phyloP scores from a whole-genome alignment of 1,140 invertebrate species.

The Eupristina koningsbergeri region DNA sequence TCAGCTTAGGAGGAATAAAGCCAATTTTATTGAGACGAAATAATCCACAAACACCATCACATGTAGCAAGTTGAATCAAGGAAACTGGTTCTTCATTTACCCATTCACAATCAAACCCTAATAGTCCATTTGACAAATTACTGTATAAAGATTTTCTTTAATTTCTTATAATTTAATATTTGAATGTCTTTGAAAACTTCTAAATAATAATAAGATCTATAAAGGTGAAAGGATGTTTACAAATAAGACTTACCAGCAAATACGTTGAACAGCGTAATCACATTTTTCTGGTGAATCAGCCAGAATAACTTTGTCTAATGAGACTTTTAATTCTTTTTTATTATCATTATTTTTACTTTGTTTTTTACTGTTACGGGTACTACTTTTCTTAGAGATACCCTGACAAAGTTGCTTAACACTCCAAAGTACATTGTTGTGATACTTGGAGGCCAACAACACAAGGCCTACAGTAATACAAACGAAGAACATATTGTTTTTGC shows the following conservation, averaged over 20 bases:
- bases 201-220: background rate
- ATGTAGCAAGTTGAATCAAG: conserved; percentile 78
- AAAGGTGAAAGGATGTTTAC: conserved; percentile 45
- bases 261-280: conserved; percentile 68
- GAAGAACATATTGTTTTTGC: conserved; percentile 65
- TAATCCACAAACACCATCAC: conserved; percentile 77
- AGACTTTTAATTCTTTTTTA: conserved; percentile 56
- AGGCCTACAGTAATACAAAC: conserved; percentile 68
- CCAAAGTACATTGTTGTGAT: conserved; percentile 67
- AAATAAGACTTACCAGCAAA: conserved; percentile 63
- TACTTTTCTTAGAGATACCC: conserved; percentile 55
- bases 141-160: conserved; percentile 52
- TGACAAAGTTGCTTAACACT: conserved; percentile 65
- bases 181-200: conserved; percentile 14
- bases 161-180: conserved; percentile 7
- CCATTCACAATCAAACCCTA: conserved; percentile 85
- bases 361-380: conserved; percentile 18
- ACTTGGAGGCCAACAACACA: conserved; percentile 68
- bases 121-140: conserved; percentile 67
- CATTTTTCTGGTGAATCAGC: conserved; percentile 68
- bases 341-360: conserved; percentile 43
- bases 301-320: conserved; percentile 65
- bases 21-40: conserved; percentile 77
- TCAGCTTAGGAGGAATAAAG: conserved; percentile 75
- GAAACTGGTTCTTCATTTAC: conserved; percentile 76